Evolutionary conservation across 2,888 invertebrate species (phyloP), one percentile per base, ranked within the genome.

Genomic region (Onthophagus sagittarius): DNA sequence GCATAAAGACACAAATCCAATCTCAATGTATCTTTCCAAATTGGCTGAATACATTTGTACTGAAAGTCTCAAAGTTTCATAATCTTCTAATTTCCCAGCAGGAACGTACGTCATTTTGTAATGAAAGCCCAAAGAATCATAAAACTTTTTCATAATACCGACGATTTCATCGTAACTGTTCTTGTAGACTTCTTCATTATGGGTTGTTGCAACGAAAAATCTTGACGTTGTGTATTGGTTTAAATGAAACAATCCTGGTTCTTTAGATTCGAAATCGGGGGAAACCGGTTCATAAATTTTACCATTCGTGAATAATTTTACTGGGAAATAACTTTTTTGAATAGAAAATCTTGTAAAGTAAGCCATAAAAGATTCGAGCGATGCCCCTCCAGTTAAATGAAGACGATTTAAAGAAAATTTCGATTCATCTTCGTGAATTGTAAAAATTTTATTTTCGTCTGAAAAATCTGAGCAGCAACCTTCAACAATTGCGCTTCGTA

Each of bases 21-120:
- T 89, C 86, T 93, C 92, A 11, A 94, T 82, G 81, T 93, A 94
- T 9, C 85, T 83, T 53, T 89, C 83, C 11, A 87, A 82, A 76
- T 89, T 87, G 7, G 88, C 87, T 0, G 94, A 94, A 88, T 90
- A 95, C 86, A 95, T 89, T 85, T 95, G 91, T 77, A 95, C 87
- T 1, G 89, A 88, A 0, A 92, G 85, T 76, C 91, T 87, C 32
- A 93, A 85, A 73, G 90, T 89, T 84, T 96, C 96, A 82, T 91
- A 89, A 62, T 85, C 82, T 1, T 86, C 81, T 1, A 96, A 83
- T 73, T 89, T 84, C n/a, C 86, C 81, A 13, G 93, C 92, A n/a
- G 92, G 85, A 0, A 88, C 79, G 79, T 89, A 86, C 23, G 89
- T 87, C 62, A 94, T 84, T 63, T 90, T 88, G 83, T 92, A 94